Percentiles rank a stretch among this genome's conserved stretches.
phyloP scores from a whole-genome alignment of 2,888 invertebrate species.

The Mesochorus sp. region DNA sequence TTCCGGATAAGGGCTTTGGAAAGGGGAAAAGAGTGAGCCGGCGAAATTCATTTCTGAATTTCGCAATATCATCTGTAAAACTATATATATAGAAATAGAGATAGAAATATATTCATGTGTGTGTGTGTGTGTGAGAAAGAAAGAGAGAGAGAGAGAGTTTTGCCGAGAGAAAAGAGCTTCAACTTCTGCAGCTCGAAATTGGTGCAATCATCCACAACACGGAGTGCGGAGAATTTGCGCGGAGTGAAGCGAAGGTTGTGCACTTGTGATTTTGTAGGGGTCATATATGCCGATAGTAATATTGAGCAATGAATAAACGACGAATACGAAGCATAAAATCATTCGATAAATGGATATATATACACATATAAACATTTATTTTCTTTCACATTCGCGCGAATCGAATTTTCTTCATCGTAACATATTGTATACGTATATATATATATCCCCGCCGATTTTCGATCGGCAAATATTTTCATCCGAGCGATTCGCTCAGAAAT shows the following conservation, averaged over 20 bases:
- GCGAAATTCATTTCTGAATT: slow-evolving; percentile 42
- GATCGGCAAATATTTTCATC: background rate
- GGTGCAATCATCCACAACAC: slow-evolving; percentile 10
- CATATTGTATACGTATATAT: too few relatives aligned
- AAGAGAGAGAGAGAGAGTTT: too few relatives aligned
- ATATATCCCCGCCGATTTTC: too few relatives aligned
- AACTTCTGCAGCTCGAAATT: slow-evolving; percentile 24
- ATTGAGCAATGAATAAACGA: slow-evolving; percentile 11
- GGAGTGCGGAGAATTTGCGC: too few relatives aligned
- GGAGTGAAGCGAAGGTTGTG: too few relatives aligned
- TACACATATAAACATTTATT: background rate
- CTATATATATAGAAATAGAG: background rate
- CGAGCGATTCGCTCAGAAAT: background rate
- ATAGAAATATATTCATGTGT: background rate
- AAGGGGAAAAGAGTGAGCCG: slow-evolving; percentile 22
- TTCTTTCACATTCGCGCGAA: background rate
- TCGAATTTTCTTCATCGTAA: background rate
- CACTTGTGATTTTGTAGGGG: slow-evolving; percentile 40
- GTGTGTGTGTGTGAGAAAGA: too few relatives aligned
- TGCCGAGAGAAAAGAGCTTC: slow-evolving; percentile 3
- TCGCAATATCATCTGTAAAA: background rate
- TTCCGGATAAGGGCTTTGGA: slow-evolving; percentile 37
- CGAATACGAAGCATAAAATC: slow-evolving; percentile 11
- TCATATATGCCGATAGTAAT: slow-evolving; percentile 31
- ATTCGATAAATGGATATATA: background rate